phyloP scores from a whole-genome alignment of 2,888 invertebrate species.

The Cyrtodaria siliqua region DNA sequence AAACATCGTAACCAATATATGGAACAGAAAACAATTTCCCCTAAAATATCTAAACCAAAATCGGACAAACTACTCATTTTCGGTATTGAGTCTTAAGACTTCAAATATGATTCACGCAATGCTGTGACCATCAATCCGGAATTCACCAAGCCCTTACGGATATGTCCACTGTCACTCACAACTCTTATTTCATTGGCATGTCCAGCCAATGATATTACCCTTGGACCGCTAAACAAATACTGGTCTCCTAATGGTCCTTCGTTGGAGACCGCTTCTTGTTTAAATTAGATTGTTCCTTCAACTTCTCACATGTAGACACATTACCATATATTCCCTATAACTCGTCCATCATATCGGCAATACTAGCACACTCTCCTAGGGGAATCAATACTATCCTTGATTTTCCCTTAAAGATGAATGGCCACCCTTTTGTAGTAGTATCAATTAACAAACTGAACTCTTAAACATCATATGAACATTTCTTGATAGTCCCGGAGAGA shows the following conservation, averaged over 20 bases:
- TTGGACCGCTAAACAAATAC: background rate
- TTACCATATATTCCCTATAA: no score
- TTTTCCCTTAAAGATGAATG: no score
- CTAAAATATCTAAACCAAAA: conserved; percentile 16
- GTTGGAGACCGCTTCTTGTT: conserved; percentile 5
- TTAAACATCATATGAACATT: no score
- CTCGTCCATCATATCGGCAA: no score
- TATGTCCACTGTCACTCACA: background rate
- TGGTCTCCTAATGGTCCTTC: conserved; percentile 2
- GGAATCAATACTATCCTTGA: no score
- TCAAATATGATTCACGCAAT: background rate
- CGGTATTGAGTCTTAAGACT: background rate
- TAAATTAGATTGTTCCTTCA: background rate
- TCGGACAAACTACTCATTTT: background rate
- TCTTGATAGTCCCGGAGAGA: no score
- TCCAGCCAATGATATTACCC: conserved; percentile 1
- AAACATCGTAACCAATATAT: conserved; percentile 23
- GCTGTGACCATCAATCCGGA: conserved; percentile 24
- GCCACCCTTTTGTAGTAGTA: no score
- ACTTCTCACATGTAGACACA: no score
- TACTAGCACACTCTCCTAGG: no score
- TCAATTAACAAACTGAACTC: no score
- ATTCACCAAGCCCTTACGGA: conserved; percentile 4
- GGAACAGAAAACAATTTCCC: conserved; percentile 13
- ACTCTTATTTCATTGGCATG: conserved; percentile 11